These are phyloP conservation scores for Atlantisia rogersi DNA, from an alignment of 2,113 vertebrate genomes.

Conservation along the genomic window DNA sequence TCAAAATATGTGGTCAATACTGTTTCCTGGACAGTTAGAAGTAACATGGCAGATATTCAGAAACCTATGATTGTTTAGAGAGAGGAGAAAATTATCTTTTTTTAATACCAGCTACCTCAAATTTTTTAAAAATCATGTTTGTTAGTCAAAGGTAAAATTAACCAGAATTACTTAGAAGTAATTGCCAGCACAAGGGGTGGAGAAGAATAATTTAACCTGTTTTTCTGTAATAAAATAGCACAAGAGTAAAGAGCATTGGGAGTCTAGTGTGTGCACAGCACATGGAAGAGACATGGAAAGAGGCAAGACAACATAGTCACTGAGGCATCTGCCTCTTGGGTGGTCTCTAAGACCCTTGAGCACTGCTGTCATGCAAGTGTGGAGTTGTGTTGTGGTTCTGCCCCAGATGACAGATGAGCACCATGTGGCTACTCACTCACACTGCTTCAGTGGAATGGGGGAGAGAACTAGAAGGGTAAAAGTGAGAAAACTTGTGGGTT, in stretches of 20 bases:
- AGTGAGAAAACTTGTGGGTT: too few species aligned
- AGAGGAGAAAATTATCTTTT: not conserved
- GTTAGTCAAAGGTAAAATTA: not conserved
- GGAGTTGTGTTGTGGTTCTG: too few species aligned
- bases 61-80: not conserved
- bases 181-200: not conserved
- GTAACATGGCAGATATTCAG: not conserved
- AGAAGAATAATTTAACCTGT: not conserved
- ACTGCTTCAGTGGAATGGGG: too few species aligned
- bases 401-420: too few species aligned
- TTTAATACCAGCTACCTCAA: not conserved
- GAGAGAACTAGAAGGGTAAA: too few species aligned
- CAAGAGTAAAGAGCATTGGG: not conserved
- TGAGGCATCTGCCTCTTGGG: accelerated
- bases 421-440: too few species aligned
- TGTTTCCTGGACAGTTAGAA: not conserved
- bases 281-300: not conserved
- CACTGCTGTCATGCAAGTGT: not conserved
- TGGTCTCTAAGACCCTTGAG: not conserved
- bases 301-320: not conserved
- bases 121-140: not conserved
- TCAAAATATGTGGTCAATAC: not conserved
- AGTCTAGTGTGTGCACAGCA: not conserved
- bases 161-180: not conserved
- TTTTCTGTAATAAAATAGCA: not conserved